Evolutionary conservation across 2,888 invertebrate genomes (phyloP), one percentile per base, ranked within the genome.

Genomic region (Torymus tubicola): DNA sequence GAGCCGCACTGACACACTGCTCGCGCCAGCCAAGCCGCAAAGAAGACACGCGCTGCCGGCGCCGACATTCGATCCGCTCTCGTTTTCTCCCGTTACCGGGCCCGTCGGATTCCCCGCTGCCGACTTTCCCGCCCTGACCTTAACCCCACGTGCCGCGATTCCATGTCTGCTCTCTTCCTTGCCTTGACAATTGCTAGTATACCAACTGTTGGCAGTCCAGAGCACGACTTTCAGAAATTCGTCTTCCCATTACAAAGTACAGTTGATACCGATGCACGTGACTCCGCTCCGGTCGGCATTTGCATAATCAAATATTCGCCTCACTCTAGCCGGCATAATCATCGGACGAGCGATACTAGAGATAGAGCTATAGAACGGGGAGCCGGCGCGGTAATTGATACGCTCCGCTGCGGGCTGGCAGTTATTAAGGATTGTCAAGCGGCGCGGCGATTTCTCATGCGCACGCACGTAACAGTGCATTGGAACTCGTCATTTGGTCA

Each of bases 11-110:
- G 42, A 42, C 42, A 42, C 42, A 42, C 8, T 55, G 31, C 64
- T 21, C 14, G 18, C 21, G 8, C 8, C 24, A 10, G 52, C 58
- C 24, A 42, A 60, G 55, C 21, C 67, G 53, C 67, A 79, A 78
- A 79, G 71, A 72, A 72, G 73, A 72, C 63, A 52, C 18, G 24
- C 18, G 18, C 53, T 12, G 8, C 12, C 31, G 52, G n/a, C 65
- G 16, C 69, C 69, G 82, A 76, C 79, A 82, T 79, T 83, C 76
- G 79, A 83, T 83, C 72, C 73, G 81, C 79, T 78, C 79, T 80
- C 79, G 71, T 83, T 80, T 83, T 81, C 83, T 81, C 71, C 75
- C 77, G 76, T 81, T 81, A 83, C 78, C 31, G 69, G 50, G 21
- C 14, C 16, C 11, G 31, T 52, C 64, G 75, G 68, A 72, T 76